Base-by-base conservation (phyloP, 2,888 invertebrate species). In the Beris chalybata region DNA sequence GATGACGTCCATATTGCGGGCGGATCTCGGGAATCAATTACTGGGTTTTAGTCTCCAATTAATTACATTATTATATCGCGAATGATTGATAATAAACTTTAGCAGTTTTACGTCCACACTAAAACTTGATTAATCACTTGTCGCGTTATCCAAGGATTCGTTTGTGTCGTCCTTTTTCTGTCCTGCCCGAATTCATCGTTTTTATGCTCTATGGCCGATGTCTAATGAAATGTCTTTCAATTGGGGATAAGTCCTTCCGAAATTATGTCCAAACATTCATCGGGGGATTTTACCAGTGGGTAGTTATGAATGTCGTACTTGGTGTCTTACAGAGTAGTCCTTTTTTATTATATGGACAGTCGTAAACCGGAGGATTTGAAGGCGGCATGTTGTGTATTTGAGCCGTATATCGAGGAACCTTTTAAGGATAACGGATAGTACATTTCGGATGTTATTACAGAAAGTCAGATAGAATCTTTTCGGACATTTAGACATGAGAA, bases 41-140 rank as follows among this genome's bases (percentile, higher is more conserved):
- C 48, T 31, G 38, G 5, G 31, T 67, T 54, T 58, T 53, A 54
- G 38, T 50, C 54, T 55, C 9, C 64, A 64, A 67, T 67, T 67
- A 67, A 67, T 67, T 64, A 57, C 64, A 64, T 67, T 67, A 67
- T 67, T 64, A 67, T 67, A 58, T 67, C 67, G 64, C 64, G 58
- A 64, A 67, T 67, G 67, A 67, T 67, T 67, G 67, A 67, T 65
- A 65, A 38, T 57, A 31, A 65, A 22, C 15, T 56, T 64, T 57
- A 13, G 15, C 53, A 32, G 30, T 64, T 67, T 67, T 59, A 67
- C 64, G 52, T 64, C 64, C 29, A 12, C 29, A 54, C 58, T 53
- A 67, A 64, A 67, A 64, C 64, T 67, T 67, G 67, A 67, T 67
- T 67, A 67, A 67, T 67, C 64, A 47, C 58, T 67, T 48, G 45